Conservation (phyloP, 2,888 invertebrate genomes). For the Augochlorella aurata region DNA sequence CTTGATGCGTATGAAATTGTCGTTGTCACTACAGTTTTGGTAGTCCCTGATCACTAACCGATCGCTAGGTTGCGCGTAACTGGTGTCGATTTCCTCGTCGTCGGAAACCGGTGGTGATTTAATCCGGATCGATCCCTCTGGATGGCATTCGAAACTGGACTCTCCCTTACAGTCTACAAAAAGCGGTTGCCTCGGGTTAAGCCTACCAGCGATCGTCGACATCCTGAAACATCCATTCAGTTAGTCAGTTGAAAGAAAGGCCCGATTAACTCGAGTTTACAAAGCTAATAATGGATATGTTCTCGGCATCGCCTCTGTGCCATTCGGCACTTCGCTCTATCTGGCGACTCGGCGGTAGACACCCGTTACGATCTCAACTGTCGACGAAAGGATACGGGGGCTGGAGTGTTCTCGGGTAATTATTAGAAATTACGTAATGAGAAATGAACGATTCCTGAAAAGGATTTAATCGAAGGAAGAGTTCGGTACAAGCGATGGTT, state of each 20-base stretch:
- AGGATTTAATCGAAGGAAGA: constrained; percentile 47
- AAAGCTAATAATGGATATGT: neutral
- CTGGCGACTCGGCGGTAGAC: neutral
- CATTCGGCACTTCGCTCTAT: neutral
- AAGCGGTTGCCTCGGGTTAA: constrained; percentile 11
- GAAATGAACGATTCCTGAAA: constrained; percentile 32
- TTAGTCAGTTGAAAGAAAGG: constrained; percentile 44
- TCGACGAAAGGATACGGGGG: too few relatives aligned
- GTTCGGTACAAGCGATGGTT: constrained; percentile 46
- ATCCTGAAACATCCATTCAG: constrained; percentile 63
- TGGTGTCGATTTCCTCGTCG: neutral
- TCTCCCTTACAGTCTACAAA: constrained; percentile 10
- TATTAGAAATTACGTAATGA: constrained; percentile 14
- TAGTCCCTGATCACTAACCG: neutral
- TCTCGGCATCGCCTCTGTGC: neutral
- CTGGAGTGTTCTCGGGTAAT: neutral
- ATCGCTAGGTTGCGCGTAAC: too few relatives aligned
- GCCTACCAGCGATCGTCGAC: constrained; percentile 21
- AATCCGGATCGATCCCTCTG: neutral
- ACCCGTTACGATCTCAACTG: too few relatives aligned
- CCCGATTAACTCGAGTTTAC: neutral
- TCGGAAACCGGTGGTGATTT: neutral
- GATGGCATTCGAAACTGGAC: neutral
- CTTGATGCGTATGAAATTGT: neutral
- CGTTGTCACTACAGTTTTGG: neutral